These are phyloP conservation scores for Pollenia labialis DNA, from an alignment of 2,888 invertebrate genomes.

Conservation along the genomic window DNA sequence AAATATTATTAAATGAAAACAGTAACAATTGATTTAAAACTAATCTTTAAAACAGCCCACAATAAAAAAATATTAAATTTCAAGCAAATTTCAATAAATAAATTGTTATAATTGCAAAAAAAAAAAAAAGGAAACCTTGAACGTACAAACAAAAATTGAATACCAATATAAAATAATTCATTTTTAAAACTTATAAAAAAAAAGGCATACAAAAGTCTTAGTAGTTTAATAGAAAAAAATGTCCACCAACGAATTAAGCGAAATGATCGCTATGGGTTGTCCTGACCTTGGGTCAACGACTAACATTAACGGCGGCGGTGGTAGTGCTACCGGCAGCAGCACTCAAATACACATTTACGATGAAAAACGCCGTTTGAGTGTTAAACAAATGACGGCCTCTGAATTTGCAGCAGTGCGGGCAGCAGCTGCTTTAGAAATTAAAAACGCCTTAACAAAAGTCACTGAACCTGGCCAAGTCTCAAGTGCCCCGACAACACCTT, in stretches of 20 bases:
- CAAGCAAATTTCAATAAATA: constrained; percentile 15
- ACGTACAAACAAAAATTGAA: constrained; percentile 71
- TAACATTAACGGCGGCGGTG: constrained; percentile 5
- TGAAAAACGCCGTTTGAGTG: constrained; percentile 80
- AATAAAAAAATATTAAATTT: background rate
- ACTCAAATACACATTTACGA: constrained; percentile 76
- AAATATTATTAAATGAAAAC: constrained; percentile 56
- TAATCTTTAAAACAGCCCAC: background rate
- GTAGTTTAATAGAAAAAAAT: constrained; percentile 33
- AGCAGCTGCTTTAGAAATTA: constrained; percentile 78
- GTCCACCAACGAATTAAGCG: constrained; percentile 79
- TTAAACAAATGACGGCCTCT: constrained; percentile 82
- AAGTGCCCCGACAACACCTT: constrained; percentile 61
- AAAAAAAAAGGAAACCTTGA: constrained; percentile 65
- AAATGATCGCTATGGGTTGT: constrained; percentile 81
- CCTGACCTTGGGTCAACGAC: constrained; percentile 78
- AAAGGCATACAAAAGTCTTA: background rate
- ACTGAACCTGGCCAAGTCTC: constrained; percentile 55
- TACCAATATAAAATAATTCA: background rate
- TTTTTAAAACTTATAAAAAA: constrained; percentile 9
- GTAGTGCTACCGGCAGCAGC: constrained; percentile 58
- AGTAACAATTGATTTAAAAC: background rate
- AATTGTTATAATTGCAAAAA: constrained; percentile 26
- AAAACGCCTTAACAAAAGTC: constrained; percentile 74
- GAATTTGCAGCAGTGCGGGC: constrained; percentile 78